These are phyloP conservation scores for Bubo blakistoni DNA, from an alignment of 2,113 vertebrate species.

Conservation along the genomic window DNA sequence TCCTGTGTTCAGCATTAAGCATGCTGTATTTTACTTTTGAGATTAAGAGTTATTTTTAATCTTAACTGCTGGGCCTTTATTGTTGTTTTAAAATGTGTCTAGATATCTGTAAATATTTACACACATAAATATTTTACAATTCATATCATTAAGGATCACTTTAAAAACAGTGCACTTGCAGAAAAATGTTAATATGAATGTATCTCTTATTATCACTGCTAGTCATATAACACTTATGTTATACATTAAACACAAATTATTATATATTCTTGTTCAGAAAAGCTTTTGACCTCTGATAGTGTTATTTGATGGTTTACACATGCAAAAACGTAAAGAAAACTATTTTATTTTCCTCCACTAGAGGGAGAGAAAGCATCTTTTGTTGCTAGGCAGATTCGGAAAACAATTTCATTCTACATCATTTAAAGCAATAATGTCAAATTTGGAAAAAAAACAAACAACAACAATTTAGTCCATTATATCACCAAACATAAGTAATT, in stretches of 20 bases:
- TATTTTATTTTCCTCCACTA: constrained; percentile 8
- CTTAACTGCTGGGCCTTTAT: not conserved
- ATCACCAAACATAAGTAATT: not conserved
- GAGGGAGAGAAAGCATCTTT: constrained; percentile 37
- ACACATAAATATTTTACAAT: not conserved
- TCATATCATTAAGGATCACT: not conserved
- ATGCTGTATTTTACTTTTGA: not conserved
- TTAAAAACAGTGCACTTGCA: not conserved
- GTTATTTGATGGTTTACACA: not conserved
- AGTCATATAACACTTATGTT: not conserved
- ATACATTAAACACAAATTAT: not conserved
- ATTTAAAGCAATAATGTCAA: not conserved
- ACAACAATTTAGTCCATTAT: not conserved
- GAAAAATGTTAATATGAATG: not conserved
- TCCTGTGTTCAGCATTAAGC: not conserved
- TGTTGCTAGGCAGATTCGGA: constrained; percentile 53
- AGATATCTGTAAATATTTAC: not conserved
- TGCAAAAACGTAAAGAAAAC: not conserved
- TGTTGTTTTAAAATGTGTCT: not conserved
- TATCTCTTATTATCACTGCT: not conserved
- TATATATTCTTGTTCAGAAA: not conserved
- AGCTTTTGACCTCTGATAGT: not conserved
- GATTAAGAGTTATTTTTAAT: not conserved
- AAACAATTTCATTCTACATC: not conserved
- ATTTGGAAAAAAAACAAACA: not conserved